phyloP scores from a whole-genome alignment of 2,113 vertebrate species.

The Centrocercus urophasianus region DNA sequence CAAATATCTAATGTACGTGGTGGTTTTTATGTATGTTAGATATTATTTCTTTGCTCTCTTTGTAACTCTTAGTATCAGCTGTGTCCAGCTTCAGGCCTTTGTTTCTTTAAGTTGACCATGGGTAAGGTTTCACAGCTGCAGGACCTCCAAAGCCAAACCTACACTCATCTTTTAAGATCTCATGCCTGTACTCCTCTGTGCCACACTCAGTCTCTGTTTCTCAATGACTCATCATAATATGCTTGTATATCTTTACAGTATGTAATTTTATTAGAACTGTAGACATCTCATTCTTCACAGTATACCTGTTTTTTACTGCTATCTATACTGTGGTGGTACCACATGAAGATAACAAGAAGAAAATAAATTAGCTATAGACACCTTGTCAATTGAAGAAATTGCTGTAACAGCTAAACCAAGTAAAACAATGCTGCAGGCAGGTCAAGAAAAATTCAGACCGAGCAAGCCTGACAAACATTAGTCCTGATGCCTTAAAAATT shows the following conservation, averaged over 20 bases:
- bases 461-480: not conserved
- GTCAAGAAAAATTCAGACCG: not conserved
- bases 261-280: not conserved
- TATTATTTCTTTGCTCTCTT: not conserved
- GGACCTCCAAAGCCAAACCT: rapidly evolving
- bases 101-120: not conserved
- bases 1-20: not conserved
- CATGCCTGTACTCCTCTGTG: rapidly evolving
- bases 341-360: not conserved
- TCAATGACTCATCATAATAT: not conserved
- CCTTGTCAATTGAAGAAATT: conserved; percentile 12
- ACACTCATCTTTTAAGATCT: not conserved
- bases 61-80: not conserved
- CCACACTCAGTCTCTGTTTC: not conserved
- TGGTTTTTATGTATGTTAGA: not conserved
- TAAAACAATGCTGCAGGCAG: not conserved
- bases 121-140: not conserved
- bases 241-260: not conserved
- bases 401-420: not conserved
- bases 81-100: not conserved
- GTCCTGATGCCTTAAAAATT: not conserved
- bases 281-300: not conserved
- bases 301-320: not conserved
- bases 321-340: not conserved
- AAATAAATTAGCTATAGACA: conserved; percentile 6